Evolutionary conservation across 2,113 vertebrate species (phyloP).

Genomic region (Aegithalos caudatus): DNA sequence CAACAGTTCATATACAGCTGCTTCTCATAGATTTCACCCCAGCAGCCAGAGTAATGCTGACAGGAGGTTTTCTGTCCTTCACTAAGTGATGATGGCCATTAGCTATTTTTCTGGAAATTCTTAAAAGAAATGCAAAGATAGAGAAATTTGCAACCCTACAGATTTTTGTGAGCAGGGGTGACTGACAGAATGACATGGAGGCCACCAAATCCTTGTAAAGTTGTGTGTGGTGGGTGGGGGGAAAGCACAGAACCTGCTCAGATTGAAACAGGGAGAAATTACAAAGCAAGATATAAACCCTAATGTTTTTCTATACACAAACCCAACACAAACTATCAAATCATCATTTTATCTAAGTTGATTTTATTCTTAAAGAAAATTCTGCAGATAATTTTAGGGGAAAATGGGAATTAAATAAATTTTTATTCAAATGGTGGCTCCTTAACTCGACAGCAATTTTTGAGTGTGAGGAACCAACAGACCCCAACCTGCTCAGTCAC

Average conservation of each 20-base stretch:
- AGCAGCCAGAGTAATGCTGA: not conserved
- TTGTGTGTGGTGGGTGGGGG: not conserved
- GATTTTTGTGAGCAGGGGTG: not conserved
- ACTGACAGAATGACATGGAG: not conserved
- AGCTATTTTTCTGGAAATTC: not conserved
- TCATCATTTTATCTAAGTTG: not conserved
- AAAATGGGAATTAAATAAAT: not conserved
- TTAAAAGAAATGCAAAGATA: not conserved
- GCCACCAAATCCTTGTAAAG: not conserved
- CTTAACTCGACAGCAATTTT: not conserved
- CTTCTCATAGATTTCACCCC: not conserved
- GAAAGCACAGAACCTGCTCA: not conserved
- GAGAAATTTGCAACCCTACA: not conserved
- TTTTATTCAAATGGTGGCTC: not conserved
- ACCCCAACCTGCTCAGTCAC: not conserved
- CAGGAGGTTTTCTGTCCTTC: not conserved
- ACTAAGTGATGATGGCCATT: not conserved
- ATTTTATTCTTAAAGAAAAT: not conserved
- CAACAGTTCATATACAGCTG: not conserved
- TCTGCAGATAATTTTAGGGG: not conserved
- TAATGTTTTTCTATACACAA: not conserved
- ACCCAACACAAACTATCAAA: not conserved
- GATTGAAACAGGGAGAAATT: not conserved
- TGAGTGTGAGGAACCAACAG: not conserved
- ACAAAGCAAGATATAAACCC: slow-evolving; percentile 4